Evolutionary conservation across 2,797 vertebrate genomes (phyloP).

Genomic region (Margarornis squamiger): DNA sequence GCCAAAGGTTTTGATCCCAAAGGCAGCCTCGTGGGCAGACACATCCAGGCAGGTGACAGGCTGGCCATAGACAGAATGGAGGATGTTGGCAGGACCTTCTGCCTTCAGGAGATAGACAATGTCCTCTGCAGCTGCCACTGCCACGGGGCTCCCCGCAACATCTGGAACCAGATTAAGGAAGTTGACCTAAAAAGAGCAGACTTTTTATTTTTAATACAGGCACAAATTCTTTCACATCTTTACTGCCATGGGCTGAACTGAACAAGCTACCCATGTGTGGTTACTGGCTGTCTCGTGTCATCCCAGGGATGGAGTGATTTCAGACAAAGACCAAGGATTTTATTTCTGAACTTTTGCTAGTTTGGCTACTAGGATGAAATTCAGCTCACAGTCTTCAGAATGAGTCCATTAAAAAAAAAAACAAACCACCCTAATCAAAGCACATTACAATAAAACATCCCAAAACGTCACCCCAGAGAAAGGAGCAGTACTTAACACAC

Average conservation of each 20-base stretch:
- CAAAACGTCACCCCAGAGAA: not conserved
- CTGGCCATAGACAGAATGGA: slow-evolving; percentile 90
- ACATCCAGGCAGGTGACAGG: slow-evolving; percentile 91
- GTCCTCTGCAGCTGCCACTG: slow-evolving; percentile 83
- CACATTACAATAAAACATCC: not conserved
- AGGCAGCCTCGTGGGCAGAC: slow-evolving; percentile 79
- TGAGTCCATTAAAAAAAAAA: not conserved
- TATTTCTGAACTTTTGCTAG: not conserved
- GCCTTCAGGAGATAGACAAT: slow-evolving; percentile 84
- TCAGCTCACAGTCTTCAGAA: not conserved
- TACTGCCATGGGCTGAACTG: not conserved
- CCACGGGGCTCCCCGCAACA: slow-evolving; percentile 72
- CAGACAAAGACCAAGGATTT: not conserved
- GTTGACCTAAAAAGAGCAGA: slow-evolving; percentile 76
- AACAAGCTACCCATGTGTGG: not conserved
- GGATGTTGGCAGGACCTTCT: slow-evolving; percentile 74
- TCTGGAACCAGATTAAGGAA: slow-evolving; percentile 80
- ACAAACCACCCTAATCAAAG: not conserved
- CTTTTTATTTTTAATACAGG: not conserved
- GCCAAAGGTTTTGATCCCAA: slow-evolving; percentile 89
- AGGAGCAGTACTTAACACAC: not conserved
- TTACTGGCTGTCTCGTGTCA: not conserved
- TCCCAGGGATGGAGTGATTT: not conserved
- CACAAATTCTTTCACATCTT: not conserved
- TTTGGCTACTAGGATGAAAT: not conserved